Evolutionary conservation across 2,797 vertebrate species (phyloP).

Genomic region (Mareca penelope): DNA sequence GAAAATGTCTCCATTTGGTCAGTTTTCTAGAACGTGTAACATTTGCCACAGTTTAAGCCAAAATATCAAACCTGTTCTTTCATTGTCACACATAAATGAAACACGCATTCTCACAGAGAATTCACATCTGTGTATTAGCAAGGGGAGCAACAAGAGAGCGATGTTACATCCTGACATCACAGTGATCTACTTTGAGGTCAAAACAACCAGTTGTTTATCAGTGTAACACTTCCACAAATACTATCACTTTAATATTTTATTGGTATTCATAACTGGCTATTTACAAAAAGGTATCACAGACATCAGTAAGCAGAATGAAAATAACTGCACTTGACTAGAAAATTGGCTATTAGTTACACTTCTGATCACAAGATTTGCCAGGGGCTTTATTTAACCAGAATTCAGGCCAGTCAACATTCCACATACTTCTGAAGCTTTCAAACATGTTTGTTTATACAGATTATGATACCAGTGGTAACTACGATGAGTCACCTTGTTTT

Average conservation of each 20-base stretch:
- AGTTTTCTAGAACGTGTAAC: not conserved
- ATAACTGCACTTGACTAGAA: slow-evolving; percentile 66
- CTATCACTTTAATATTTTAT: not conserved
- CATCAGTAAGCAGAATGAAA: slow-evolving; percentile 38
- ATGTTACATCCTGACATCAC: not conserved
- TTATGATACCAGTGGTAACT: slow-evolving; percentile 60
- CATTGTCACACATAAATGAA: not conserved
- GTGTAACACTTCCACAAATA: not conserved
- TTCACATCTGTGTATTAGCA: not conserved
- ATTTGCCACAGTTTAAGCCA: not conserved
- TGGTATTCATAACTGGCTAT: slow-evolving; percentile 28
- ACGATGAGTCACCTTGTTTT: slow-evolving; percentile 43
- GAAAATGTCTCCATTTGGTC: not conserved
- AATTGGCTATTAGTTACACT: slow-evolving; percentile 66
- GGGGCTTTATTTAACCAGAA: slow-evolving; percentile 53
- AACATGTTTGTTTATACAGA: slow-evolving; percentile 63
- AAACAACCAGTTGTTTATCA: slow-evolving; percentile 16
- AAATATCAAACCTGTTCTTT: not conserved
- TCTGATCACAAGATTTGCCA: slow-evolving; percentile 68
- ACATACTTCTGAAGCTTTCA: slow-evolving; percentile 57
- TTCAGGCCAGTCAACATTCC: slow-evolving; percentile 70
- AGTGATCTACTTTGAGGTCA: not conserved
- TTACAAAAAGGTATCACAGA: slow-evolving; percentile 43
- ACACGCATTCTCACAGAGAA: not conserved
- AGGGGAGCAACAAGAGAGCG: not conserved